phyloP scores from a whole-genome alignment of 1,140 invertebrate species.

The Stegodyphus dumicola region DNA sequence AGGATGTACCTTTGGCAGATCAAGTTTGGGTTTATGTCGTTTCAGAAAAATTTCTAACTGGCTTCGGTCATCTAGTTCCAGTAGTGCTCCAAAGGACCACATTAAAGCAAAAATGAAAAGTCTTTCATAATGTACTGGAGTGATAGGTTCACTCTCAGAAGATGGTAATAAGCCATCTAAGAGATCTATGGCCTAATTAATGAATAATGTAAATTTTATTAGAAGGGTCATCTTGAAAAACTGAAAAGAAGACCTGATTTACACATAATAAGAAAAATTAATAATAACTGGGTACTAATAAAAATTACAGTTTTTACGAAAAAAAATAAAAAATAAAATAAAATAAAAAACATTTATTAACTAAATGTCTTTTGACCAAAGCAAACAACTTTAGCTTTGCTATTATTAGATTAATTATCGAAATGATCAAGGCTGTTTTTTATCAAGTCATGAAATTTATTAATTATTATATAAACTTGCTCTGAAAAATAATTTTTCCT shows the following conservation, averaged over 20 bases:
- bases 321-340: no score
- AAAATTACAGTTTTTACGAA: slow-evolving; percentile 7
- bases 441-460: no score
- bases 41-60: slow-evolving; percentile 84
- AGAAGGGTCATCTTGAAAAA: neutral
- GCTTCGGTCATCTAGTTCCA: slow-evolving; percentile 84
- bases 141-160: slow-evolving; percentile 68
- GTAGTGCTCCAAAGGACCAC: slow-evolving; percentile 90
- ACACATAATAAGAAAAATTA: neutral
- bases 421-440: no score
- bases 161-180: slow-evolving; percentile 87
- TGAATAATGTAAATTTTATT: neutral
- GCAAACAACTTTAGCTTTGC: no score
- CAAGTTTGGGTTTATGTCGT: slow-evolving; percentile 75
- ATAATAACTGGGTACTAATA: neutral
- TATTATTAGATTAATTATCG: no score
- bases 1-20: slow-evolving; percentile 74
- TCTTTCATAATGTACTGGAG: slow-evolving; percentile 75
- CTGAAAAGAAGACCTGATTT: neutral
- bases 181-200: slow-evolving; percentile 79
- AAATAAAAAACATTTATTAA: no score
- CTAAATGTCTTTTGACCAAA: no score
- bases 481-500: no score
- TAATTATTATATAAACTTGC: no score
- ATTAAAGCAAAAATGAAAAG: slow-evolving; percentile 86